These are phyloP conservation scores for Allygus modestus DNA, from an alignment of 2,888 invertebrate species.

Conservation along the genomic window DNA sequence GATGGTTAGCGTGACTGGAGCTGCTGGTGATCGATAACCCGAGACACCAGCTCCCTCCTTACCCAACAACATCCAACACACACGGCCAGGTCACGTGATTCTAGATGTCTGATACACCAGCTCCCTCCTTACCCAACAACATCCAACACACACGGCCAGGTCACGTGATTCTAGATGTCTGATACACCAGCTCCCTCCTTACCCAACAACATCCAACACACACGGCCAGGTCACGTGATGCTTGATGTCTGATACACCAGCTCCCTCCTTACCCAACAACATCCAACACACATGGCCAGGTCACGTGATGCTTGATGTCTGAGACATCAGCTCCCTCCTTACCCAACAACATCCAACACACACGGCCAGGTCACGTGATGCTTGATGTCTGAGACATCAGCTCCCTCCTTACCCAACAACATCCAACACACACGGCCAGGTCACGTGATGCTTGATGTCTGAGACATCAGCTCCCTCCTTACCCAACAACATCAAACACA, in stretches of 20 bases:
- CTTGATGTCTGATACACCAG: neutral
- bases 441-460: too few species aligned
- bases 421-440: too few species aligned
- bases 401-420: too few species aligned
- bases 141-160: too few species aligned
- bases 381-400: too few species aligned
- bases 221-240: neutral
- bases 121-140: neutral
- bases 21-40: neutral
- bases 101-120: neutral
- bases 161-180: neutral
- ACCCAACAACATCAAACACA: too few species aligned
- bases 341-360: too few species aligned
- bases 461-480: too few species aligned
- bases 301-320: too few species aligned
- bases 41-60: neutral
- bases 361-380: too few species aligned
- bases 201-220: neutral
- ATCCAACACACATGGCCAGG: too few species aligned
- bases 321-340: too few species aligned
- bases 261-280: neutral
- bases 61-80: neutral
- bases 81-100: neutral
- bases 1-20: conserved; percentile 11
- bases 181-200: neutral